Evolutionary conservation across 1,140 invertebrate species (phyloP).

Genomic region (Bombyx mori): ASM3026992v2 NC_085111.1:11087501-11088000

Average conservation of each 20-base stretch:
- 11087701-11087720: neutral
- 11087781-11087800: conserved; percentile 24
- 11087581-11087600: too few species aligned
- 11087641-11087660: too few species aligned
- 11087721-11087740: neutral
- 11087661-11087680: too few species aligned
- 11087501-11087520: too few species aligned
- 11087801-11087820: conserved; percentile 25
- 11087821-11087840: conserved; percentile 42
- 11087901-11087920: neutral
- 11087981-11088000: neutral
- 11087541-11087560: too few species aligned
- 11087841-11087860: conserved; percentile 14
- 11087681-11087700: too few species aligned
- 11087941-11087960: neutral
- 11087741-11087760: conserved; percentile 20
- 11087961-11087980: neutral
- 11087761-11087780: conserved; percentile 21
- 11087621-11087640: too few species aligned
- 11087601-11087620: too few species aligned
- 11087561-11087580: too few species aligned
- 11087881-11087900: conserved; percentile 1
- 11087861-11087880: conserved; percentile 1
- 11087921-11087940: conserved; percentile 1
- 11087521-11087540: too few species aligned